A percentile compares a stretch with the other conserved stretches of the same genome.
Conservation (phyloP, 2,113 vertebrate genomes). For the Mormoops blainvillei region DNA sequence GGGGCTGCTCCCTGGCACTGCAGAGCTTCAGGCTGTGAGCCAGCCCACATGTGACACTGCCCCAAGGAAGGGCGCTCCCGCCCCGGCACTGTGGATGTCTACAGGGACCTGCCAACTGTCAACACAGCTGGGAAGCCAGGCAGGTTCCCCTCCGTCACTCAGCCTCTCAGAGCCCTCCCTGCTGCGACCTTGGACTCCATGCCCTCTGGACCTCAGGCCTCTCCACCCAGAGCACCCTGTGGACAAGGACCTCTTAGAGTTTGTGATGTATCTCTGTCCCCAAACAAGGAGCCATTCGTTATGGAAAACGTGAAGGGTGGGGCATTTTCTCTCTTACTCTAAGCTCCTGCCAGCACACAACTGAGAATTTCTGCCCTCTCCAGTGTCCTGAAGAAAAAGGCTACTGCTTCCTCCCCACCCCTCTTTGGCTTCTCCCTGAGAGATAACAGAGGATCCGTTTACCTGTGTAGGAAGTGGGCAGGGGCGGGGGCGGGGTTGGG, state of each 20-base stretch:
- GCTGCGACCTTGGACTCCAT: neutral
- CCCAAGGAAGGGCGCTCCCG: neutral
- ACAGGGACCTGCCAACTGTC: neutral
- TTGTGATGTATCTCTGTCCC: neutral
- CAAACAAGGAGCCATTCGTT: neutral
- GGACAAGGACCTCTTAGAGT: neutral
- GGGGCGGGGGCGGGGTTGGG: no score
- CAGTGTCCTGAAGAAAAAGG: neutral
- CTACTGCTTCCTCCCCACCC: neutral
- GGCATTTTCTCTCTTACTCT: neutral
- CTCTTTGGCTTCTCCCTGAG: neutral
- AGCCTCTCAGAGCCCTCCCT: neutral
- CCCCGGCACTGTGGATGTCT: neutral
- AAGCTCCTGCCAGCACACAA: neutral
- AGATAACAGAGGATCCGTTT: neutral
- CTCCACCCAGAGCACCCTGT: neutral
- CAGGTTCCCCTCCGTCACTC: neutral
- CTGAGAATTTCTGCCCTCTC: neutral
- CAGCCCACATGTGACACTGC: neutral
- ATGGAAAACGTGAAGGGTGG: neutral
- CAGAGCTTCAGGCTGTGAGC: neutral
- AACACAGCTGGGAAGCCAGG: neutral
- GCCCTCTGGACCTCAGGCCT: neutral
- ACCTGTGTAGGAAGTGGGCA: neutral
- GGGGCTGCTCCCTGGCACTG: neutral